phyloP scores from a whole-genome alignment of 2,888 invertebrate genomes.

The Drosophila subquinaria region DNA sequence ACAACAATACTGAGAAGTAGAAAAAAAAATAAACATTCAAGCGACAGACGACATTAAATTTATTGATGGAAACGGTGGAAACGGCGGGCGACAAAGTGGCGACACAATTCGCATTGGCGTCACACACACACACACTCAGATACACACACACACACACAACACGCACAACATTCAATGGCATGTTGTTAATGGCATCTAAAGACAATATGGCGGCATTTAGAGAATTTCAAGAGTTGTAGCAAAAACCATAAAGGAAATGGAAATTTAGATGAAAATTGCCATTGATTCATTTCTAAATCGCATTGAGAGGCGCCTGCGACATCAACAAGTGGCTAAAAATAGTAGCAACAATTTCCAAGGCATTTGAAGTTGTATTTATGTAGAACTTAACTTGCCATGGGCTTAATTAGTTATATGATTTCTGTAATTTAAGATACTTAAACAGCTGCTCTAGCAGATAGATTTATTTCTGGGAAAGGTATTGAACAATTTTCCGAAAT shows the following conservation, averaged over 20 bases:
- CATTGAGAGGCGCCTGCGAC: neutral
- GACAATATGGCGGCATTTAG: conserved; percentile 64
- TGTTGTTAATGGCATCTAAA: conserved; percentile 54
- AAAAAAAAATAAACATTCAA: conserved; percentile 14
- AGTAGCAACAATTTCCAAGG: neutral
- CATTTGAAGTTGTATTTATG: neutral
- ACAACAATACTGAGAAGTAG: conserved; percentile 23
- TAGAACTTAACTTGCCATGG: neutral
- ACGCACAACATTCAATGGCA: conserved; percentile 35
- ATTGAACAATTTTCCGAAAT: too few species aligned
- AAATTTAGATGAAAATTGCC: conserved; percentile 41
- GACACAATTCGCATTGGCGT: conserved; percentile 63
- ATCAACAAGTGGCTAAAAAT: conserved; percentile 51
- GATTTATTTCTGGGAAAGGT: neutral
- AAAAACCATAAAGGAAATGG: conserved; percentile 25
- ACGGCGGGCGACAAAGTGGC: conserved; percentile 55
- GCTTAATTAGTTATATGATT: conserved; percentile 3
- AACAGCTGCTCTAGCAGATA: conserved; percentile 3
- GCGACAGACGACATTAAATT: conserved; percentile 71
- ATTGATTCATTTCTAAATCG: conserved; percentile 32
- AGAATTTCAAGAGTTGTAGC: conserved; percentile 29
- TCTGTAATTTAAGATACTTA: neutral
- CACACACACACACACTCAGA: conserved; percentile 35
- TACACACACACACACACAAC: conserved; percentile 14
- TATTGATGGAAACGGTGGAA: conserved; percentile 69